phyloP scores from a whole-genome alignment of 2,888 invertebrate genomes.

The Sesia apiformis region DNA sequence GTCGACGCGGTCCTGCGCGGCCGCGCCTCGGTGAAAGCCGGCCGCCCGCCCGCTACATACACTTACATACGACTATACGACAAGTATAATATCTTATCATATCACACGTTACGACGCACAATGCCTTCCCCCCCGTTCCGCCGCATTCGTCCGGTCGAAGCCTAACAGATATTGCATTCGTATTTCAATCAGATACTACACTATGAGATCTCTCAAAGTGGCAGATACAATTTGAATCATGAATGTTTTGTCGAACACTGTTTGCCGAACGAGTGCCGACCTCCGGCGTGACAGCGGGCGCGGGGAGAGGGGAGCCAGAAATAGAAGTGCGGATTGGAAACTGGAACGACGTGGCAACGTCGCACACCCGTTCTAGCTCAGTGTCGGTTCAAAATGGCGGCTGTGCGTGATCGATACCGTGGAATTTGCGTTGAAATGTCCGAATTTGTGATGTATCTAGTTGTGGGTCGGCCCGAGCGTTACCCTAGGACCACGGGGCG shows the following conservation, averaged over 20 bases:
- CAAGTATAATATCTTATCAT: slow-evolving; percentile 44
- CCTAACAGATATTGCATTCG: slow-evolving; percentile 38
- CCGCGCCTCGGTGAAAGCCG: slow-evolving; percentile 71
- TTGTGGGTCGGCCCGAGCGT: slow-evolving; percentile 65
- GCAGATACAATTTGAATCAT: slow-evolving; percentile 39
- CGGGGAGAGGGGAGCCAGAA: slow-evolving; percentile 56
- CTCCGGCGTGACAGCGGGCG: slow-evolving; percentile 18
- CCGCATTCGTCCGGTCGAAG: slow-evolving; percentile 18
- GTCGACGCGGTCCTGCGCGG: slow-evolving; percentile 71
- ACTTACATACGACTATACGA: slow-evolving; percentile 21
- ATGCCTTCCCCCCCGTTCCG: slow-evolving; percentile 14
- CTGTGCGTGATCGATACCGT: slow-evolving; percentile 73
- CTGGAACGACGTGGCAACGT: slow-evolving; percentile 67
- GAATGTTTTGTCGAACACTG: slow-evolving; percentile 60
- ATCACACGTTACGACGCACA: slow-evolving; percentile 29
- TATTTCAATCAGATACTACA: slow-evolving; percentile 21
- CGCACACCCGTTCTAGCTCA: slow-evolving; percentile 53
- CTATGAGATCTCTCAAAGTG: slow-evolving; percentile 23
- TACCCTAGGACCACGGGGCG: slow-evolving; percentile 56
- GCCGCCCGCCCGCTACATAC: slow-evolving; percentile 34
- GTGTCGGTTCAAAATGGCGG: slow-evolving; percentile 74
- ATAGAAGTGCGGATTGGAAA: slow-evolving; percentile 65
- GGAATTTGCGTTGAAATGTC: slow-evolving; percentile 65
- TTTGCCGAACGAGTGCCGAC: slow-evolving; percentile 53
- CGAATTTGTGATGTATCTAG: slow-evolving; percentile 63